These are phyloP conservation scores for Seira musarum DNA, from an alignment of 2,888 invertebrate genomes.

Conservation along the genomic window DNA sequence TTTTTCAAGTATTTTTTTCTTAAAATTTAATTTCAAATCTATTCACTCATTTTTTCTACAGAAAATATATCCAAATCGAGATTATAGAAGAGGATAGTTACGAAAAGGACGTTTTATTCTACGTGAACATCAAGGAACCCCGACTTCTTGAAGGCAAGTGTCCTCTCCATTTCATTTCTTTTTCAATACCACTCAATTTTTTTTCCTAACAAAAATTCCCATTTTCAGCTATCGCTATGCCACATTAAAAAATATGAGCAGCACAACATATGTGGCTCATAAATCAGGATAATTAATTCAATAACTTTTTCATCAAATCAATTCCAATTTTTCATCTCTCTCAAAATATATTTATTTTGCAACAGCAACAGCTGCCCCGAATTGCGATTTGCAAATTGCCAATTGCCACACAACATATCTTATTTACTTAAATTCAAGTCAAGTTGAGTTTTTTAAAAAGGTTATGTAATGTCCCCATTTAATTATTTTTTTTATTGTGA, in stretches of 20 bases:
- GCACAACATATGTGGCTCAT: constrained; percentile 35
- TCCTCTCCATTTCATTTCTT: constrained; percentile 36
- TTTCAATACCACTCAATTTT: constrained; percentile 26
- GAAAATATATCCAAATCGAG: constrained; percentile 87
- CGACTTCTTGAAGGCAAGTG: constrained; percentile 87
- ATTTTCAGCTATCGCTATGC: not conserved
- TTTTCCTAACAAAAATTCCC: constrained; percentile 9
- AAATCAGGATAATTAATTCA: constrained; percentile 53
- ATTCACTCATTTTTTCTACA: constrained; percentile 71
- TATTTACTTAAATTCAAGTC: too few species aligned
- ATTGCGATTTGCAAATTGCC: too few species aligned
- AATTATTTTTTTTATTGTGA: constrained; percentile 17
- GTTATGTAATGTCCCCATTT: not conserved
- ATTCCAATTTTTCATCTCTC: too few species aligned
- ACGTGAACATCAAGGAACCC: constrained; percentile 92
- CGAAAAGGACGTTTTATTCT: constrained; percentile 95
- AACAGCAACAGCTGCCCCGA: constrained; percentile 12
- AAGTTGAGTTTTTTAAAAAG: too few species aligned
- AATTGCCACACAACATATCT: too few species aligned
- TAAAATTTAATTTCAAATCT: not conserved
- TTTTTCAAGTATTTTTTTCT: too few species aligned
- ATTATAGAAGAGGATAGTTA: constrained; percentile 98
- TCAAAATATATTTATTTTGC: too few species aligned
- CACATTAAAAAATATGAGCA: too few species aligned
- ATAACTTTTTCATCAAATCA: constrained; percentile 45